These are phyloP conservation scores for Telenomus remus DNA, from an alignment of 1,140 invertebrate genomes.

Conservation along the genomic window DNA sequence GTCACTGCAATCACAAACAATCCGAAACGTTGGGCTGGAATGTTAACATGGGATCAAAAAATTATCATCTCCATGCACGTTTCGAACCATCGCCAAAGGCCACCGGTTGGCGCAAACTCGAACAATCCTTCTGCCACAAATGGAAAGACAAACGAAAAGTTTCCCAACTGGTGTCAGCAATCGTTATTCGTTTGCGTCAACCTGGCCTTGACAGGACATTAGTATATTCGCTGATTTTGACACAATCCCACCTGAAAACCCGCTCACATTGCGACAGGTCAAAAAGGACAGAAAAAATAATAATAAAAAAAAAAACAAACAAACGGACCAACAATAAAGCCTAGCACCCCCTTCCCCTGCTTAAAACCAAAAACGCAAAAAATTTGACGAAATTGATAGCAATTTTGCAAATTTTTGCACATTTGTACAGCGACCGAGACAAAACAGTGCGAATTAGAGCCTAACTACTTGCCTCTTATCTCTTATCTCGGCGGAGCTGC, in stretches of 20 bases:
- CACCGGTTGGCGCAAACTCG: not conserved
- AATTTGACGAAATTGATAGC: too few species aligned
- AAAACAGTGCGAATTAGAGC: not conserved
- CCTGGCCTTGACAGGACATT: slow-evolving; percentile 3
- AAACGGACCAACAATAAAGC: slow-evolving; percentile 1
- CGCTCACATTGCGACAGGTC: slow-evolving; percentile 15
- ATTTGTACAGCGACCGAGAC: too few species aligned
- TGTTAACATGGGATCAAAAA: slow-evolving; percentile 29
- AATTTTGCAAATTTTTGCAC: too few species aligned
- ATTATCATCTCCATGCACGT: slow-evolving; percentile 42
- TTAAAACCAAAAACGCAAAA: too few species aligned
- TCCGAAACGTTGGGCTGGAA: slow-evolving; percentile 40
- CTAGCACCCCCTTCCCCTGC: too few species aligned
- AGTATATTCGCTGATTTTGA: slow-evolving; percentile 11
- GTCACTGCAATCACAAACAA: slow-evolving; percentile 50
- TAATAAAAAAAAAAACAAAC: too few species aligned
- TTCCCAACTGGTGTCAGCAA: not conserved
- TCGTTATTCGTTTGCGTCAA: slow-evolving; percentile 1
- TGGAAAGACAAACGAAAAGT: not conserved
- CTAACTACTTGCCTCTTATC: slow-evolving; percentile 42
- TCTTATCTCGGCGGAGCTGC: slow-evolving; percentile 9
- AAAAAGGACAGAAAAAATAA: too few species aligned
- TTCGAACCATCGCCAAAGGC: slow-evolving; percentile 6
- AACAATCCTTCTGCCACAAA: not conserved
- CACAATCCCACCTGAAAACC: slow-evolving; percentile 27